A percentile compares a stretch with the other conserved stretches of the same genome.
Evolutionary conservation across 2,797 vertebrate species (phyloP).

Genomic region (Periparus ater): DNA sequence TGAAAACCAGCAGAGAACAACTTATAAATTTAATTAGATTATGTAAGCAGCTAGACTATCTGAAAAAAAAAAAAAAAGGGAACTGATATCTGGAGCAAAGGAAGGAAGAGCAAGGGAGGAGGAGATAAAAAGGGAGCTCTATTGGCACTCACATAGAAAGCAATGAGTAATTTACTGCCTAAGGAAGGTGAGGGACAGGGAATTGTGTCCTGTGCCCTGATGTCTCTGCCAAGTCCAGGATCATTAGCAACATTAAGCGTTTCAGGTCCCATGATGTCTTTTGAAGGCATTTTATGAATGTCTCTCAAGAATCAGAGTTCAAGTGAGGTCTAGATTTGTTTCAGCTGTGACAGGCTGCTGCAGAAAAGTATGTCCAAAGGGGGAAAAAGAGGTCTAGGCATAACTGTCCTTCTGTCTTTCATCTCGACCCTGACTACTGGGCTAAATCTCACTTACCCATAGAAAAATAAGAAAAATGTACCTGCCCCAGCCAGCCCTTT

Average conservation of each 20-base stretch:
- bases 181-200: not conserved
- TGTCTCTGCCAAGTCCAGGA: not conserved
- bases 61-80: not conserved
- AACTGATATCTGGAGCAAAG: not conserved
- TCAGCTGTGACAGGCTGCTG: not conserved
- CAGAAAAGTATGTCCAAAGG: not conserved
- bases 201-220: not conserved
- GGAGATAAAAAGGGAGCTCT: not conserved
- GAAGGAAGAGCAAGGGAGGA: not conserved
- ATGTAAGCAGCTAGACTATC: not conserved
- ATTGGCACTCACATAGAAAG: not conserved
- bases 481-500: not conserved
- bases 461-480: not conserved
- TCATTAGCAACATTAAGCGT: not conserved
- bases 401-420: not conserved
- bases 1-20: not conserved
- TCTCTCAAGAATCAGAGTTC: not conserved
- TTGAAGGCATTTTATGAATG: not conserved
- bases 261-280: not conserved
- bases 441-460: not conserved
- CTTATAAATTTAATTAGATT: not conserved
- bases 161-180: not conserved
- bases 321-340: not conserved
- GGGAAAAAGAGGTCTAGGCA: not conserved
- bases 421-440: not conserved